Base-by-base conservation (phyloP, 2,888 invertebrate species). In the Meta bourneti region DNA sequence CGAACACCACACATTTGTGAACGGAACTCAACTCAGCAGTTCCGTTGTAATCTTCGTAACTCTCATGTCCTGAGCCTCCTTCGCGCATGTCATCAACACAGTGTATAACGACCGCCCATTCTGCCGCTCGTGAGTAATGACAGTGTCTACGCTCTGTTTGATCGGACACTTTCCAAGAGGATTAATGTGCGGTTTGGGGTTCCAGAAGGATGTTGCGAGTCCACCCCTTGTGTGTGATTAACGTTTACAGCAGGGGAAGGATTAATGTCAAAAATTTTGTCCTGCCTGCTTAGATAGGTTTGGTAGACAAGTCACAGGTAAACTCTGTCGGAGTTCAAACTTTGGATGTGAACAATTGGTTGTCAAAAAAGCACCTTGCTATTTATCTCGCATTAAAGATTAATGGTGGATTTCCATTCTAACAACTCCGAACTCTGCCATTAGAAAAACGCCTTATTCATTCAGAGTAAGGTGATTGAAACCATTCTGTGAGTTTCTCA, bases 221-320 rank as follows among this genome's bases (percentile, higher is more conserved):
- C 61, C 61, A 61, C 61, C 61, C 61, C 11, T 16, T 16, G 61
- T 34, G 34, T 11, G 61, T 61, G 61, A 61, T 61, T 61, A 61
- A 61, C 61, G 61, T 61, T 61, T 61, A 16, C 61, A 61, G 61
- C 7, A 0, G 16, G 8, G 61, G 11, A 34, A 34, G 61, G 16
- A 61, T 61, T 61, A 61, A 61, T 61, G 61, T 61, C 61, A 61
- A 61, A 61, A 61, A 61, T 61, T 61, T 61, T 61, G 61, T 61
- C 61, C 13, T 61, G 11, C 61, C 61, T 61, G 11, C 13, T 61
- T 5, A 61, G 61, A 61, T 16, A 61, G 34, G 61, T 9, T 61
- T 11, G 61, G 16, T 8, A 0, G 11, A 61, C 11, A 16, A 61
- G 61, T 61, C 61, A 61, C 61, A 61, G 16, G 61, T 61, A 61